Evolutionary conservation across 2,113 vertebrate species (phyloP).

Genomic region (Protobothrops flavoviridis): DNA sequence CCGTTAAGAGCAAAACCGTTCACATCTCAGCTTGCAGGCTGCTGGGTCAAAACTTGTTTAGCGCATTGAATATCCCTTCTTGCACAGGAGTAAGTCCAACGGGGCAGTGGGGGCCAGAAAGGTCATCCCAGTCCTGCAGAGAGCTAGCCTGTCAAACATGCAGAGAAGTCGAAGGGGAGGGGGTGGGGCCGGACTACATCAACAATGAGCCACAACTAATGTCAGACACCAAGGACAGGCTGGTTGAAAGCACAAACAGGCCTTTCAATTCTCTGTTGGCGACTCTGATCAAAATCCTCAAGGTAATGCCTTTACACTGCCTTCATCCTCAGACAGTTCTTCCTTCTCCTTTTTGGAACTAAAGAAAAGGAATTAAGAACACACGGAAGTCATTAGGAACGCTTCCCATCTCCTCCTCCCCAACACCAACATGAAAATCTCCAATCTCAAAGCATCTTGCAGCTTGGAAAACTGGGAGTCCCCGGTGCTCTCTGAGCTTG

Average conservation of each 20-base stretch:
- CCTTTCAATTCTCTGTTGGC: neutral
- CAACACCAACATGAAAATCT: neutral
- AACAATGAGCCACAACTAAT: neutral
- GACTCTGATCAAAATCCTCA: neutral
- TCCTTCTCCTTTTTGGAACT: slow-evolving; percentile 38
- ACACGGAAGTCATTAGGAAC: neutral
- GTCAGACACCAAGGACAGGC: neutral
- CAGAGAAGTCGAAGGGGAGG: neutral
- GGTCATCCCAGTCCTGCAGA: neutral
- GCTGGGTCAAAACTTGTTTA: neutral
- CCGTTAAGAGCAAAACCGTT: neutral
- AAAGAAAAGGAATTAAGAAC: neutral
- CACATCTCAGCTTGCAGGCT: neutral
- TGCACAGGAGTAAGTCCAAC: neutral
- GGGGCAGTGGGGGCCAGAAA: neutral
- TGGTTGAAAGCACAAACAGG: neutral
- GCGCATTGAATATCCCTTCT: slow-evolving; percentile 1
- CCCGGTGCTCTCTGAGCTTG: neutral
- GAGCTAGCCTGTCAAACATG: neutral
- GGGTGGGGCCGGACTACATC: neutral
- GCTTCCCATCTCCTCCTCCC: neutral
- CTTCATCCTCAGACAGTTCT: slow-evolving; percentile 39
- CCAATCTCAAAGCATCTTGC: neutral
- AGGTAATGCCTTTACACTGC: slow-evolving; percentile 54
- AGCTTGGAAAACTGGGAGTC: neutral